Conservation (phyloP, 2,888 invertebrate species). For the Pteria penguin region DNA sequence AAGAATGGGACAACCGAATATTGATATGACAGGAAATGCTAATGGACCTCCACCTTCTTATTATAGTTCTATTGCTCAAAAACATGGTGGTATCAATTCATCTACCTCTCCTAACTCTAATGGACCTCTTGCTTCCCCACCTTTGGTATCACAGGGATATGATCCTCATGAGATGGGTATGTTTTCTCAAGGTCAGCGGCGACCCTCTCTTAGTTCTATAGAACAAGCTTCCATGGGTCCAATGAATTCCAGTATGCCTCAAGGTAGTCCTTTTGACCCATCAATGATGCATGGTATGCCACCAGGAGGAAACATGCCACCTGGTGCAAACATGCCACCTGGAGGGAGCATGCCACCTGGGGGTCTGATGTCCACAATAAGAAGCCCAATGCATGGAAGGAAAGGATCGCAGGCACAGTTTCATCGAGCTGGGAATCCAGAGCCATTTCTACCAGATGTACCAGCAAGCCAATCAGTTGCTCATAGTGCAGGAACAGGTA, state of each 20-base stretch:
- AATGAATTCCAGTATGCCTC: conserved; percentile 56
- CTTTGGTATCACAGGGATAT: conserved; percentile 57
- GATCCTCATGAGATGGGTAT: conserved; percentile 63
- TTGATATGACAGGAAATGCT: conserved; percentile 48
- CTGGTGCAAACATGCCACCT: conserved; percentile 52
- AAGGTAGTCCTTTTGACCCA: conserved; percentile 39
- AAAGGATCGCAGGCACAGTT: conserved; percentile 69
- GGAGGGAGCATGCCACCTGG: conserved; percentile 50
- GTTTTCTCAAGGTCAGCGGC: conserved; percentile 61
- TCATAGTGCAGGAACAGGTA: conserved; percentile 45
- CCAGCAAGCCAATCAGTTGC: conserved; percentile 46
- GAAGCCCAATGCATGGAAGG: conserved; percentile 37
- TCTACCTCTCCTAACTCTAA: conserved; percentile 77
- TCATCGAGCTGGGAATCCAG: conserved; percentile 77
- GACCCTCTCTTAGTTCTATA: conserved; percentile 53
- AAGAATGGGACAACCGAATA: conserved; percentile 59
- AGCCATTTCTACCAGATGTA: conserved; percentile 75
- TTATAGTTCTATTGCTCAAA: conserved; percentile 73
- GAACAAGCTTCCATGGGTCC: conserved; percentile 49
- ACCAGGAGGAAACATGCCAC: conserved; percentile 52
- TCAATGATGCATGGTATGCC: conserved; percentile 53
- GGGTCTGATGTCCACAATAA: conserved; percentile 16
- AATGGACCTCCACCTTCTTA: conserved; percentile 71
- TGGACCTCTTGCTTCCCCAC: conserved; percentile 67
- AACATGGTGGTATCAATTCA: conserved; percentile 69